phyloP scores from a whole-genome alignment of 2,797 vertebrate genomes.

The Sternotherus odoratus region DNA sequence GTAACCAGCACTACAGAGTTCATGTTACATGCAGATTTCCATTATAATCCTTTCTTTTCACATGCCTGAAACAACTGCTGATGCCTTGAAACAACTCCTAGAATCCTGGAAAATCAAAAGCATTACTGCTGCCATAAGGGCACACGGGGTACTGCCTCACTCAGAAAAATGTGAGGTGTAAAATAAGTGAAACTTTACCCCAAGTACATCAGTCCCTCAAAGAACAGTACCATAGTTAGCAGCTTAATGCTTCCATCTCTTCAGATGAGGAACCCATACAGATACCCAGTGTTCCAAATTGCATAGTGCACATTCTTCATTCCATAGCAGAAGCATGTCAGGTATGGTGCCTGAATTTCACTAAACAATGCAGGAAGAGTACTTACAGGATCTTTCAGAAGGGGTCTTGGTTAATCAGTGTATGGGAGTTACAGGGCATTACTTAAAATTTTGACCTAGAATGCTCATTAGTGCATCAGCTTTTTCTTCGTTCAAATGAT shows the following conservation, averaged over 20 bases:
- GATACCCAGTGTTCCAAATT: not conserved
- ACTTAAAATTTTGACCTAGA: not conserved
- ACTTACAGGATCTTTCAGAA: not conserved
- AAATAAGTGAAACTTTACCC: not conserved
- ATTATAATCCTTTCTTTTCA: not conserved
- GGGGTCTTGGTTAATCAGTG: not conserved
- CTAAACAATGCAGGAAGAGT: not conserved
- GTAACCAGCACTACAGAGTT: not conserved
- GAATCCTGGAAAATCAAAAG: not conserved
- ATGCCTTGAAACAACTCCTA: not conserved
- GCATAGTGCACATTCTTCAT: fast-evolving
- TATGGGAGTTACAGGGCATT: not conserved
- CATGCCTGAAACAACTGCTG: not conserved
- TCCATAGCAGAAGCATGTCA: not conserved
- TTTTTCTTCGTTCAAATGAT: not conserved
- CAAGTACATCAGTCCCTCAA: fast-evolving
- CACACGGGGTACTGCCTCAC: not conserved
- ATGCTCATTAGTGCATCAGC: fast-evolving
- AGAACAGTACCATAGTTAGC: not conserved
- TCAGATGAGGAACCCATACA: not conserved
- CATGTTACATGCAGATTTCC: not conserved
- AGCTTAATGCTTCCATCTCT: not conserved
- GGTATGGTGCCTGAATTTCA: not conserved
- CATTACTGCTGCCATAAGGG: not conserved
- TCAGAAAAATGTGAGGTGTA: not conserved